phyloP scores from a whole-genome alignment of 2,797 vertebrate genomes.

The Halcyon leucocephala region DNA sequence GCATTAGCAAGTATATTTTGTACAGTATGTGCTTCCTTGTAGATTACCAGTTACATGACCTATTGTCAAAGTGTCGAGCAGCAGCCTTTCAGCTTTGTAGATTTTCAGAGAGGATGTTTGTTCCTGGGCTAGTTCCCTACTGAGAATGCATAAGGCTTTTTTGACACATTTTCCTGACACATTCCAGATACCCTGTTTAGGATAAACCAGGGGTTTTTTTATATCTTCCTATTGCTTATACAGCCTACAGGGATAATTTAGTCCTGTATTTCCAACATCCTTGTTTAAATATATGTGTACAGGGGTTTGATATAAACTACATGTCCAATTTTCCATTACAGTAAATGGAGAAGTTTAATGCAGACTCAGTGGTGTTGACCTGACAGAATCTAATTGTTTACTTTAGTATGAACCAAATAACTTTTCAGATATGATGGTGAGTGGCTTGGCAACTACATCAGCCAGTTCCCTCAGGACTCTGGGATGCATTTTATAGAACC shows the following conservation, averaged over 20 bases:
- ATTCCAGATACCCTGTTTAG: neutral
- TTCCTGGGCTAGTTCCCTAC: neutral
- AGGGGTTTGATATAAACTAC: neutral
- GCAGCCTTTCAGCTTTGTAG: neutral
- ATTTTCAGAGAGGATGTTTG: neutral
- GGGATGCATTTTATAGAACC: neutral
- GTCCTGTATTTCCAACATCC: neutral
- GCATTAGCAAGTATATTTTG: neutral
- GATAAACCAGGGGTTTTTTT: neutral
- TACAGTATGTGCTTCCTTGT: neutral
- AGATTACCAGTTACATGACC: neutral
- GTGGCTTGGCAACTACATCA: neutral
- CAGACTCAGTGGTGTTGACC: fast-evolving
- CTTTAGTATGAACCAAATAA: neutral
- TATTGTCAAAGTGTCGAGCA: neutral
- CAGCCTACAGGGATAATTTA: neutral
- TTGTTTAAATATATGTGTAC: neutral
- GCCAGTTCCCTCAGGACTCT: neutral
- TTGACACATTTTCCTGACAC: neutral
- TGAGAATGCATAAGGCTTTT: neutral
- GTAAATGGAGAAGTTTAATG: neutral
- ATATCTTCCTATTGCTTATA: neutral
- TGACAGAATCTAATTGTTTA: neutral
- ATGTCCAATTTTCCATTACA: neutral
- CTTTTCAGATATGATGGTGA: neutral